Percentiles rank a stretch among this genome's conserved stretches.
phyloP scores from a whole-genome alignment of 1,140 invertebrate genomes.

The Nebria ingens region DNA sequence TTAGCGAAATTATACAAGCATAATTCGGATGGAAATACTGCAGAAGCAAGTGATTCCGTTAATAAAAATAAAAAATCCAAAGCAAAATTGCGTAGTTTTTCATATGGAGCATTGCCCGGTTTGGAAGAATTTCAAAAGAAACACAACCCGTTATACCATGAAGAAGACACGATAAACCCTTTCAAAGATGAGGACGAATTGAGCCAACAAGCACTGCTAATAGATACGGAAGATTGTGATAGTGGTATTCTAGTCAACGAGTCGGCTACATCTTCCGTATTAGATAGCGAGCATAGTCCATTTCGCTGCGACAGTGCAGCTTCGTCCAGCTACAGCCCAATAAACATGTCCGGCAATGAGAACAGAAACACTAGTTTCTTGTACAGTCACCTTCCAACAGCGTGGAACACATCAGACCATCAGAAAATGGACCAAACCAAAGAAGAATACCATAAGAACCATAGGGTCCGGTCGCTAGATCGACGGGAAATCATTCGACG shows the following conservation, averaged over 20 bases:
- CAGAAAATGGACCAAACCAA: conserved; percentile 22
- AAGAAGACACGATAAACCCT: conserved; percentile 42
- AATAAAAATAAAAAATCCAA: conserved; percentile 40
- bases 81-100: conserved; percentile 59
- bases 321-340: conserved; percentile 32
- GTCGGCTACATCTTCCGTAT: conserved; percentile 53
- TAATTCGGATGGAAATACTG: conserved; percentile 29
- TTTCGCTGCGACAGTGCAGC: conserved; percentile 45
- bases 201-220: conserved; percentile 15
- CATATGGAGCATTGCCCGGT: conserved; percentile 60
- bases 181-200: conserved; percentile 35
- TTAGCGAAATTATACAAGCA: conserved; percentile 56
- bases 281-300: conserved; percentile 48
- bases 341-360: conserved; percentile 32
- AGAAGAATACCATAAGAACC: conserved; percentile 30
- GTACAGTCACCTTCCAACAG: conserved; percentile 29
- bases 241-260: conserved; percentile 66
- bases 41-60: conserved; percentile 31
- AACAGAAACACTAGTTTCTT: conserved; percentile 15
- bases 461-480: conserved; percentile 41
- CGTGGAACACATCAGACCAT: conserved; percentile 19
- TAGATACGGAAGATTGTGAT: conserved; percentile 51
- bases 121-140: conserved; percentile 58
- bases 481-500: conserved; percentile 40
- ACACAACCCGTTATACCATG: conserved; percentile 47